Base-by-base conservation (phyloP, 2,797 vertebrate species). In the Tokudaia muenninki region DNA sequence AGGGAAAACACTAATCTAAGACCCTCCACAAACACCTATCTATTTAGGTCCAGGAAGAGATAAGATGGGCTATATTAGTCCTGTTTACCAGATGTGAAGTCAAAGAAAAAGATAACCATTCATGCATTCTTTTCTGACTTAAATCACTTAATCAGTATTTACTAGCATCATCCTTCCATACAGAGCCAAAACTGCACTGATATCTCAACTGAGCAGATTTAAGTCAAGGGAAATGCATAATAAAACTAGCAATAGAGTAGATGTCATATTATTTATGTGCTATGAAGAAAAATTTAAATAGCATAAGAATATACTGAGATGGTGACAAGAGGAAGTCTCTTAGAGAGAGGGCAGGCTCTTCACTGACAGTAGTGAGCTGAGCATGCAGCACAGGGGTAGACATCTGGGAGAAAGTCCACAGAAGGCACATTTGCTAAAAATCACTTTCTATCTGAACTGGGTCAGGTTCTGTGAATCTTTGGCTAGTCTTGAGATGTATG, bases 231-330 rank as follows among this genome's bases (percentile, higher is more conserved):
- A 80, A 63, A 79, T 16, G 72, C 2, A 55, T 13, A 74, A 79
- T 29, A 67, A 81, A 74, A 86, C 81, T n/a, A 81, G 79, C 6
- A 41, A 92, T 47, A 16, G 65, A 63, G 83, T 52, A 78, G 37
- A 83, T 78, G n/a, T 63, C 70, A 92, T 52, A 50, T 78, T 24
- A 17, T 47, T 1, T 44, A 94, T 94, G 26, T 29, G 1, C 44
- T 50, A 61, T 26, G 21, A 89, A 91, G 22, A 93, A 94, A 84
- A 94, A 93, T 47, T 41, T n/a, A 65, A 87, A 92, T 22, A 67
- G 14, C 9, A 11, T 6, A 34, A 80, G 6, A 57, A 90, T 50
- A 80, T 26, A 84, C 4, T 74, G 63, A 81, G 24, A 17, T 11
- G 4, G 34, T 55, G 21, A 47, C 24, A 9, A 80, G 14, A 11